Evolutionary conservation across 2,797 vertebrate genomes (phyloP).

Genomic region (Liparis tanakae): DNA sequence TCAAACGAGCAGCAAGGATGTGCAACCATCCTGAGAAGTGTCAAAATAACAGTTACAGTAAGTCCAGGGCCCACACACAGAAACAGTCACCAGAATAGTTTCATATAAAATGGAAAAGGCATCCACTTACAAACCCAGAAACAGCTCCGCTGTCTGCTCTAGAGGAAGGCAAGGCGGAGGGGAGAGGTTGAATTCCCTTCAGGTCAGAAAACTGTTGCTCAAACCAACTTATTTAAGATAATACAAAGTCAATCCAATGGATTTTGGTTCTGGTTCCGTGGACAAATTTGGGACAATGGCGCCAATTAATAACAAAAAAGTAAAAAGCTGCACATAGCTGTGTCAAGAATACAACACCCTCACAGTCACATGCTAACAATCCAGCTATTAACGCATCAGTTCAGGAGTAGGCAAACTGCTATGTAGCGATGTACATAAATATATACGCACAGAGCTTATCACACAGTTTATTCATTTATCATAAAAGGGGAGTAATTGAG

Average conservation of each 20-base stretch:
- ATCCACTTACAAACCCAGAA: constrained; percentile 49
- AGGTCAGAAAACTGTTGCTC: constrained; percentile 36
- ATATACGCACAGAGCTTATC: constrained; percentile 64
- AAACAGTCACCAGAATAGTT: constrained; percentile 45
- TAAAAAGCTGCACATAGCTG: constrained; percentile 72
- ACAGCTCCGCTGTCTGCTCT: constrained; percentile 37
- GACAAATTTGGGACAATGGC: constrained; percentile 62
- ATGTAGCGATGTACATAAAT: constrained; percentile 76
- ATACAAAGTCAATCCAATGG: constrained; percentile 28
- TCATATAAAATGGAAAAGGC: constrained; percentile 44
- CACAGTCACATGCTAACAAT: constrained; percentile 74
- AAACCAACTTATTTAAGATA: constrained; percentile 26
- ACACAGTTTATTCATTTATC: constrained; percentile 61
- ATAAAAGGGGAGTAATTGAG: constrained; percentile 74
- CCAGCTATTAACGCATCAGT: constrained; percentile 76
- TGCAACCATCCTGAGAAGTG: constrained; percentile 71
- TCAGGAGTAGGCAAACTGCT: constrained; percentile 68
- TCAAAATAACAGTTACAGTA: constrained; percentile 71
- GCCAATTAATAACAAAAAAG: constrained; percentile 60
- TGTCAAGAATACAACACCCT: constrained; percentile 65
- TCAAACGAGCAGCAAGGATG: constrained; percentile 73
- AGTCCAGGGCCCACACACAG: constrained; percentile 62
- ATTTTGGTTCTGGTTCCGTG: constrained; percentile 58
- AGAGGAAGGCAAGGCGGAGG: constrained; percentile 26
- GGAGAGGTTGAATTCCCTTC: constrained; percentile 55